Conservation (phyloP, 1,140 invertebrate species). For the Anoplolepis gracilipes region DNA sequence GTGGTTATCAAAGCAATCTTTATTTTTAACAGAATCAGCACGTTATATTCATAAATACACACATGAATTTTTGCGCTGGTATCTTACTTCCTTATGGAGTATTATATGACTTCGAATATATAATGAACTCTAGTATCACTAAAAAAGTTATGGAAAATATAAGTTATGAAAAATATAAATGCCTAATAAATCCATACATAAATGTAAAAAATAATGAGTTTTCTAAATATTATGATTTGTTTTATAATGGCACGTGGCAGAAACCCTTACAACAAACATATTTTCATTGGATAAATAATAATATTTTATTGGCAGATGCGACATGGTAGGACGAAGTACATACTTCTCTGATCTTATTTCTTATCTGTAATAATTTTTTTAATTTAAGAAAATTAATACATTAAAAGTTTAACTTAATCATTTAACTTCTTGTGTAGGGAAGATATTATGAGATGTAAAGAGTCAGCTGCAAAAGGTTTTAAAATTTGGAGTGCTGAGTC, state of each 20-base stretch:
- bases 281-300: neutral
- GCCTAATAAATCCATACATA: no score
- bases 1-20: neutral
- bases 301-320: neutral
- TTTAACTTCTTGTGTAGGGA: neutral
- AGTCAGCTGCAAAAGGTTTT: neutral
- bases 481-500: neutral
- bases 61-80: conserved; percentile 28
- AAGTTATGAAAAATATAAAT: no score
- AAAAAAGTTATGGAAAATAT: no score
- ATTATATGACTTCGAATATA: no score
- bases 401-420: no score
- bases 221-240: neutral
- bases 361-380: neutral
- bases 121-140: no score
- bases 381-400: neutral
- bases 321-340: conserved; percentile 9
- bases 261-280: neutral
- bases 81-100: conserved; percentile 3
- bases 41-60: conserved; percentile 14
- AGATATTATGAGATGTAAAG: neutral
- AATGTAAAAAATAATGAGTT: no score
- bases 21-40: neutral
- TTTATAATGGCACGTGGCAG: conserved; percentile 17
- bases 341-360: neutral